These are phyloP conservation scores for Galemys pyrenaicus DNA, from an alignment of 2,113 vertebrate species.

Conservation along the genomic window DNA sequence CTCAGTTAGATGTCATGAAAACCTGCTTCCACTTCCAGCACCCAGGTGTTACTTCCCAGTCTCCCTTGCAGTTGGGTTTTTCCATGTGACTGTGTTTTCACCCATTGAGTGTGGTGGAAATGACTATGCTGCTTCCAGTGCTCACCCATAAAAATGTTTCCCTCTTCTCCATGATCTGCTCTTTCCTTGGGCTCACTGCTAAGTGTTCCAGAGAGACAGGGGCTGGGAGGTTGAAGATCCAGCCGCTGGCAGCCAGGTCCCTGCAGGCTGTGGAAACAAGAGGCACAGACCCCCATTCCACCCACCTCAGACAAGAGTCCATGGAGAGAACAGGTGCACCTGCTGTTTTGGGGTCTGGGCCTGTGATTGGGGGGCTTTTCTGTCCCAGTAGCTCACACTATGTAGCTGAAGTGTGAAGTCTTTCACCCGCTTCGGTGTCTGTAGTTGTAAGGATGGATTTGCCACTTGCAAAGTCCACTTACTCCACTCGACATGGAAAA, in stretches of 20 bases:
- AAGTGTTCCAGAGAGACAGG: background rate
- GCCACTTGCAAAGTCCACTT: constrained; percentile 23
- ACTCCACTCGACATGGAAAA: constrained; percentile 32
- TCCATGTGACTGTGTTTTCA: background rate
- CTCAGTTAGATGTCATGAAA: background rate
- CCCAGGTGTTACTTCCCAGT: background rate
- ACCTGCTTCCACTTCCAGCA: background rate
- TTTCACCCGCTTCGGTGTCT: constrained; percentile 3
- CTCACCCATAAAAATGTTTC: background rate
- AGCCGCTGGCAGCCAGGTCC: background rate
- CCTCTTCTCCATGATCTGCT: background rate
- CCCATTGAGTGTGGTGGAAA: background rate
- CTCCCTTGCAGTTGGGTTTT: background rate
- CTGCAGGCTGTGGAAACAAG: background rate
- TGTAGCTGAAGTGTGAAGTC: background rate
- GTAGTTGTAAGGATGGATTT: constrained; percentile 19
- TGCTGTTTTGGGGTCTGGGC: background rate
- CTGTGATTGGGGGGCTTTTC: constrained; percentile 6
- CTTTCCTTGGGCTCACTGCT: background rate
- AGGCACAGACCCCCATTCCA: background rate
- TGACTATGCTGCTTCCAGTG: background rate
- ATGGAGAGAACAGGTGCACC: background rate
- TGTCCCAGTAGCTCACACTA: background rate
- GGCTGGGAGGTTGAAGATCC: background rate
- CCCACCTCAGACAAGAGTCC: background rate